Evolutionary conservation across 2,888 invertebrate genomes (phyloP).

Genomic region (Drosophila acutilabella): DNA sequence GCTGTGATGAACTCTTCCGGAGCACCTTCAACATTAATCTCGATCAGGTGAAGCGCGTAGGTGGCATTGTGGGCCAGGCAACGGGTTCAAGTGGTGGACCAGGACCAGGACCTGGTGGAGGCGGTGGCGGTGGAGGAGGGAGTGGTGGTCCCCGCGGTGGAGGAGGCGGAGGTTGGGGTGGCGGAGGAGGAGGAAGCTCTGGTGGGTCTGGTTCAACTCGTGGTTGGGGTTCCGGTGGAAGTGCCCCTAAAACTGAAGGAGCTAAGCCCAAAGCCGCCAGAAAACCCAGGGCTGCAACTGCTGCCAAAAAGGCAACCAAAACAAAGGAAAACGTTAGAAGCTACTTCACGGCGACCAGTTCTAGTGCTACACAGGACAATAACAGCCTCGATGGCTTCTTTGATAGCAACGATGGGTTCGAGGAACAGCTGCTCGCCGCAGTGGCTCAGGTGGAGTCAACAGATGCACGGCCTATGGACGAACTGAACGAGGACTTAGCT

Average conservation of each 20-base stretch:
- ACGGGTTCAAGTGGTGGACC: constrained; percentile 26
- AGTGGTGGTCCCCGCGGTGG: constrained; percentile 14
- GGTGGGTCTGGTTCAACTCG: constrained; percentile 3
- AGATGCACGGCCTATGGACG: constrained; percentile 1
- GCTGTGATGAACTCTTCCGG: constrained; percentile 82
- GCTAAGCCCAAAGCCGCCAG: constrained; percentile 9
- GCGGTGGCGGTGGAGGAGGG: constrained; percentile 25
- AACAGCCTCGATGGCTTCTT: constrained; percentile 71
- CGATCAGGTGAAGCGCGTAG: constrained; percentile 81
- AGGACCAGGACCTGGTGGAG: constrained; percentile 53
- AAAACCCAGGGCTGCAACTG: constrained; percentile 3
- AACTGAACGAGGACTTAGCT: constrained; percentile 66
- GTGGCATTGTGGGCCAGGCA: constrained; percentile 76
- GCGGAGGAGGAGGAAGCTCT: constrained; percentile 1
- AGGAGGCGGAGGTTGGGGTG: constrained; percentile 6
- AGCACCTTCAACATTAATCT: constrained; percentile 82
- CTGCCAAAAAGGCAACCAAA: constrained; percentile 19
- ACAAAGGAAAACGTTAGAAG: constrained; percentile 49
- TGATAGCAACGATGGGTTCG: constrained; percentile 81
- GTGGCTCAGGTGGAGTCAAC: constrained; percentile 44
- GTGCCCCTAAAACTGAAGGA: constrained; percentile 5
- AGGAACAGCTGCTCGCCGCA: constrained; percentile 70
- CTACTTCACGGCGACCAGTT: constrained; percentile 55
- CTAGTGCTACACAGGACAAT: background rate
- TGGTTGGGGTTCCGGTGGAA: constrained; percentile 21